Conservation (phyloP, 1,140 invertebrate genomes). For the Samia ricini region DNA sequence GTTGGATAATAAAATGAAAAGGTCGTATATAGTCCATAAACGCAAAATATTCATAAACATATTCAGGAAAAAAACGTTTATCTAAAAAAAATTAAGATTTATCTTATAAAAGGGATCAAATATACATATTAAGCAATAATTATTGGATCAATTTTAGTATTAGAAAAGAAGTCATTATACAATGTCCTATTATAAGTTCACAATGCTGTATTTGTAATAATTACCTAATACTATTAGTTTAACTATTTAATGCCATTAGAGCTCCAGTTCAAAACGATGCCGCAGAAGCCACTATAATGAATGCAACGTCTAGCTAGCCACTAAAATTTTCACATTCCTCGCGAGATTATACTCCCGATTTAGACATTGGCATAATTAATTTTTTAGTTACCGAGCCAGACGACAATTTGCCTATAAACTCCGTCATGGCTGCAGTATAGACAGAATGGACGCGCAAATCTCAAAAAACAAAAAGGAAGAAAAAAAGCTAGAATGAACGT, state of each 20-base stretch:
- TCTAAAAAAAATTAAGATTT: too few relatives aligned
- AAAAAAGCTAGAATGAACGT: slow-evolving; percentile 13
- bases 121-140: too few relatives aligned
- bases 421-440: slow-evolving; percentile 32
- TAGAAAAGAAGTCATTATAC: too few relatives aligned
- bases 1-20: too few relatives aligned
- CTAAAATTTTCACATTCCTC: slow-evolving; percentile 17
- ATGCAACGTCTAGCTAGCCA: slow-evolving; percentile 2
- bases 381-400: slow-evolving; percentile 25
- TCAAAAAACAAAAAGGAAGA: slow-evolving; percentile 38
- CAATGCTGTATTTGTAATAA: neutral
- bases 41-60: too few relatives aligned
- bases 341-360: slow-evolving; percentile 10
- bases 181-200: too few relatives aligned
- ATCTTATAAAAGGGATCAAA: too few relatives aligned
- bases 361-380: slow-evolving; percentile 42
- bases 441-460: slow-evolving; percentile 41
- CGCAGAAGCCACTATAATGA: too few relatives aligned
- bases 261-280: neutral
- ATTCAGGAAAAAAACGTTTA: too few relatives aligned
- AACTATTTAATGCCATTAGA: neutral
- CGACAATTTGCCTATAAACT: slow-evolving; percentile 12
- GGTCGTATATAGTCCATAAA: too few relatives aligned
- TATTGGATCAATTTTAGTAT: too few relatives aligned
- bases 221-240: neutral